Evolutionary conservation across 1,140 invertebrate genomes (phyloP), one percentile per base, ranked within the genome.

Genomic region (Physella acuta): DNA sequence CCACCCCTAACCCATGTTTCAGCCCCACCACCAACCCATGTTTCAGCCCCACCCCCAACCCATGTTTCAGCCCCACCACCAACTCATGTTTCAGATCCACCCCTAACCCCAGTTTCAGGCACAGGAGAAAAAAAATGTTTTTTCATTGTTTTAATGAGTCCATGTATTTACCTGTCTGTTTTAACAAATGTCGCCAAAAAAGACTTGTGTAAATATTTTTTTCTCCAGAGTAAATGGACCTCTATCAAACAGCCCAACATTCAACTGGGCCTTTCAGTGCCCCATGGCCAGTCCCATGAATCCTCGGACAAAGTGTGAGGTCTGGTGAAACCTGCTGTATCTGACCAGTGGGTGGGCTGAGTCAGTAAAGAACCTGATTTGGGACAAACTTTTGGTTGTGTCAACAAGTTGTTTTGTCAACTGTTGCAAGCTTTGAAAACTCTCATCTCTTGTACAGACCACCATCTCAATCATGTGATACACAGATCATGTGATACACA

Each of bases 171-270:
- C 5, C 26, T 8, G 0, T 20, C 0, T 61, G 34, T 63, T 71
- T 16, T 44, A 44, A 44, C 8, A 20, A 44, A 44, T 44, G 20
- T 44, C 20, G 8, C 20, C 39, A 44, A 20, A 44, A 44, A 44
- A n/a, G n/a, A n/a, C n/a, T n/a, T n/a, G n/a, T n/a, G n/a, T n/a
- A 26, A 26, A 34, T 1, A 55, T 63, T 56, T 61, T 51, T 39
- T 59, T 55, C 71, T 71, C 34, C 71, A 77, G 75, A 53, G 75
- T 77, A 1, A 77, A 75, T 49, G 75, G 73, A 56, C 73, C 68
- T 51, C 58, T 77, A 33, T 60, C 73, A 49, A 77, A 75, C 37
- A 73, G 70, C 34, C 68, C 70, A 37, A 71, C 72, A 16, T 77
- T 77, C 62, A 70, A 58, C 28, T 73, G 71, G 71, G 71, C 70